These are phyloP conservation scores for Zaprionus camerounensis DNA, from an alignment of 1,140 invertebrate species.

Conservation along the genomic window DNA sequence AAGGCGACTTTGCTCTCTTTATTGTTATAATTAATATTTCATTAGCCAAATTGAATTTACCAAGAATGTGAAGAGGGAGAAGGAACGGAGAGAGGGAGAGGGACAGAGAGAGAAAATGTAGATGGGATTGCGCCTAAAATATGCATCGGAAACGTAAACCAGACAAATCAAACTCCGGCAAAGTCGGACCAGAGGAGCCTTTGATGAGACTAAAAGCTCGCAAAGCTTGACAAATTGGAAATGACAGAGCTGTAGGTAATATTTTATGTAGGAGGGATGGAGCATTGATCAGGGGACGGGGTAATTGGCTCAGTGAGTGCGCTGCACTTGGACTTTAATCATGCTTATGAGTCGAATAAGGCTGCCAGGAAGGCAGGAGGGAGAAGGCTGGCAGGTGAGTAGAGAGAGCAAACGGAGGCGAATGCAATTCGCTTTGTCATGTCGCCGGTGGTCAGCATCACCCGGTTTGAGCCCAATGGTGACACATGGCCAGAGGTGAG, in stretches of 20 bases:
- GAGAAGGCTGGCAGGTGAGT: not conserved
- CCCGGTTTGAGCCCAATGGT: conserved; percentile 37
- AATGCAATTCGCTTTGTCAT: conserved; percentile 73
- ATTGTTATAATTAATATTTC: conserved; percentile 56
- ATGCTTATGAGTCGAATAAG: conserved; percentile 44
- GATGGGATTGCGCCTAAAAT: conserved; percentile 21
- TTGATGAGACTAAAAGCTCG: conserved; percentile 46
- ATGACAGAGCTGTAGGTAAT: conserved; percentile 39
- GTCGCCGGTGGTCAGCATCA: conserved; percentile 37
- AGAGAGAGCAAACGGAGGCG: not conserved
- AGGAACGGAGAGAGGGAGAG: no score
- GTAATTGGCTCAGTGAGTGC: conserved; percentile 35
- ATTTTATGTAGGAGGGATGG: conserved; percentile 38
- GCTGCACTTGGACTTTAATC: conserved; percentile 57
- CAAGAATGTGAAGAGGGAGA: not conserved
- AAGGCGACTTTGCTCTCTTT: not conserved
- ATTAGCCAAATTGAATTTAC: conserved; percentile 51
- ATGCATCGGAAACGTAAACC: conserved; percentile 28
- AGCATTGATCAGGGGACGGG: not conserved
- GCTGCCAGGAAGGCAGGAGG: not conserved
- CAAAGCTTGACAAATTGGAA: conserved; percentile 48
- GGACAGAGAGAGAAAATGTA: not conserved
- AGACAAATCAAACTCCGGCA: conserved; percentile 26
- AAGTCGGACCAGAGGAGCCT: conserved; percentile 7
- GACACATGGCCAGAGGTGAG: conserved; percentile 54